phyloP scores from a whole-genome alignment of 2,113 vertebrate species.

The Eulemur rufifrons region DNA sequence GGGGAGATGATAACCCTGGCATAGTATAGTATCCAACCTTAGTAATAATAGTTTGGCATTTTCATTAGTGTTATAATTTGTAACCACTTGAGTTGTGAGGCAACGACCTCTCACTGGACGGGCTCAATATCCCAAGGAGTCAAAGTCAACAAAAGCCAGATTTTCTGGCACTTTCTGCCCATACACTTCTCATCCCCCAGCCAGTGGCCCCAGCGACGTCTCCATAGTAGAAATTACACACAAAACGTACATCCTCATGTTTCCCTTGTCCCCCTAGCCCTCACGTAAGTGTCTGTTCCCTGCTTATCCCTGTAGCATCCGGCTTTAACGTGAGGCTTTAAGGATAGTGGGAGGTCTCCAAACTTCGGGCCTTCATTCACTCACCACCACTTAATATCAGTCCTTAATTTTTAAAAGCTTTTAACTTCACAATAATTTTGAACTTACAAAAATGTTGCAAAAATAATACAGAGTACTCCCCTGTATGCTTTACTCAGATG shows the following conservation, averaged over 20 bases:
- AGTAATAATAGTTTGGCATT: not conserved
- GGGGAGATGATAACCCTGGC: not conserved
- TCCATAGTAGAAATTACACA: not conserved
- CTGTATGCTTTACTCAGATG: not conserved
- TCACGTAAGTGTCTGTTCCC: not conserved
- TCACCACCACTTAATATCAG: not conserved
- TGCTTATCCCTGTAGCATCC: not conserved
- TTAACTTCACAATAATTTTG: not conserved
- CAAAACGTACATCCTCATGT: accelerated
- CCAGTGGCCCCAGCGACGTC: not conserved
- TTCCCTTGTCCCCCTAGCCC: not conserved
- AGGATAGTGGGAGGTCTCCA: not conserved
- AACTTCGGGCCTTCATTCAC: not conserved
- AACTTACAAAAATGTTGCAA: not conserved
- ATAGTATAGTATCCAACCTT: not conserved
- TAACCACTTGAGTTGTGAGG: not conserved
- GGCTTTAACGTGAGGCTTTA: not conserved
- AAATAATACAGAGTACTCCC: not conserved
- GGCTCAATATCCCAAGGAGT: not conserved
- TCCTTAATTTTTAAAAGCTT: not conserved
- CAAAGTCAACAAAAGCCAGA: not conserved
- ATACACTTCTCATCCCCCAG: not conserved
- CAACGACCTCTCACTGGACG: not conserved
- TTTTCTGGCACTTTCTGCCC: not conserved
- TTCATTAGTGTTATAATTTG: not conserved